phyloP scores from a whole-genome alignment of 1,140 invertebrate genomes.

The Bombus affinis region DNA sequence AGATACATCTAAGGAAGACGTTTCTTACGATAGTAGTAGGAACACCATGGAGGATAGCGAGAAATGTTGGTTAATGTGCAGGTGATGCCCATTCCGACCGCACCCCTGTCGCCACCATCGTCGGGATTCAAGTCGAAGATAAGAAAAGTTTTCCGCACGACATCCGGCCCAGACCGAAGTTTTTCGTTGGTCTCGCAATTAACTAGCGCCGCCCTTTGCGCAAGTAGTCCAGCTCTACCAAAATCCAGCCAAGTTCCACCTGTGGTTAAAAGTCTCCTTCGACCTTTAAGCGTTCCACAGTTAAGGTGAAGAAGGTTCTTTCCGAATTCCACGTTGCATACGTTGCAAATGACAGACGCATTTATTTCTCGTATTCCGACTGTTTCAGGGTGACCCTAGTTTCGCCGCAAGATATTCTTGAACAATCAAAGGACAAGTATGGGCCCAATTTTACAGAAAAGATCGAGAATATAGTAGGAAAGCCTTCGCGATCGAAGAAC shows the following conservation, averaged over 20 bases:
- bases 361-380: background rate
- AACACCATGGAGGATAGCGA: background rate
- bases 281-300: conserved; percentile 85
- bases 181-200: conserved; percentile 84
- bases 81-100: conserved; percentile 74
- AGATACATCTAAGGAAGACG: background rate
- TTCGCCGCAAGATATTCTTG: conserved; percentile 74
- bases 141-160: conserved; percentile 83
- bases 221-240: conserved; percentile 85
- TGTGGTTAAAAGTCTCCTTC: conserved; percentile 83
- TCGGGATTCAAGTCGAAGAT: conserved; percentile 84
- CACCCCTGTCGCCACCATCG: conserved; percentile 59
- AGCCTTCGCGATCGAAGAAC: conserved; percentile 78
- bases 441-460: conserved; percentile 72
- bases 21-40: too few species aligned
- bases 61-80: conserved; percentile 23
- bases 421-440: conserved; percentile 73
- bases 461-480: conserved; percentile 72
- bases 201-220: conserved; percentile 85
- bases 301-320: conserved; percentile 74
- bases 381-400: conserved; percentile 78
- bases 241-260: conserved; percentile 81
- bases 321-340: background rate
- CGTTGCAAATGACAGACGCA: too few species aligned
- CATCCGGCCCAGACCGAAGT: conserved; percentile 78